Base-by-base conservation (phyloP, 2,888 invertebrate genomes). In the Odiellus spinosus region DNA sequence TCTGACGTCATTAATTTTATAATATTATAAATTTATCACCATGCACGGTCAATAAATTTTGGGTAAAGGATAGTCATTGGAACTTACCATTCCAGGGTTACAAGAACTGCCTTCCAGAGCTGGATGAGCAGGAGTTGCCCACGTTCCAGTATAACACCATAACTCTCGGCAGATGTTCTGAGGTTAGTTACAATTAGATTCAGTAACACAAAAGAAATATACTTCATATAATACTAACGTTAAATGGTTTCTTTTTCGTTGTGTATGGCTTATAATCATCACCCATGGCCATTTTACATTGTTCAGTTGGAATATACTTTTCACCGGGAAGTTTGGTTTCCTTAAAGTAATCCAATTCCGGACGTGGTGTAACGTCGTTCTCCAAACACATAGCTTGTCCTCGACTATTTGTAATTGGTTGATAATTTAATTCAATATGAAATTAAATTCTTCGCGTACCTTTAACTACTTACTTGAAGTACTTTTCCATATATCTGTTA, bases 31-130 rank as follows among this genome's bases (percentile, higher is more conserved):
- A n/a, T n/a, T n/a, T n/a, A n/a, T n/a, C n/a, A n/a, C n/a, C n/a
- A n/a, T n/a, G n/a, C n/a, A n/a, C n/a, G n/a, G n/a, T n/a, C n/a
- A n/a, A n/a, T n/a, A n/a, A n/a, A n/a, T n/a, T n/a, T n/a, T n/a
- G n/a, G n/a, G n/a, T n/a, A n/a, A n/a, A n/a, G n/a, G n/a, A n/a
- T n/a, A n/a, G n/a, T n/a, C n/a, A n/a, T n/a, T n/a, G n/a, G n/a
- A n/a, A n/a, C n/a, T n/a, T 47, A 53, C 53, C 38, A 52, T 53
- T 20, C 42, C 48, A 19, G 43, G 34, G 21, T 55, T 61, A 50
- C 65, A 65, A n/a, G 57, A 51, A 10, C 62, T 63, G 14, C 65
- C 65, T 51, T 65, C 64, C 8, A 65, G 49, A 4, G 65, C 65
- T 12, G 65, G 65, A 56, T 65, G 64, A 6, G 63, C 62, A 10